Base-by-base conservation (phyloP, 1,140 invertebrate species). In the Latrodectus geometricus region DNA sequence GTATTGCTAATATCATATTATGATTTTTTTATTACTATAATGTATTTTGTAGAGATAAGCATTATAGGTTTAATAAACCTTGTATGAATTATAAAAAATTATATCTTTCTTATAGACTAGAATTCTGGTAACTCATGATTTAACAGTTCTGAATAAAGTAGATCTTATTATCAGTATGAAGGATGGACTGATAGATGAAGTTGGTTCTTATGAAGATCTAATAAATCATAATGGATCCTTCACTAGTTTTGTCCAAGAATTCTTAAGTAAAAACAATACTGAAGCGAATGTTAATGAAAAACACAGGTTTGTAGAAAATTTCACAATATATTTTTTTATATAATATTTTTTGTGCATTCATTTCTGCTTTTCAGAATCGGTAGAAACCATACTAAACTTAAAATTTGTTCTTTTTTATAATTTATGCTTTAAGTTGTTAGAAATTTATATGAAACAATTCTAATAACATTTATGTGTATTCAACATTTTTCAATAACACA, bases 151-250 rank as follows among this genome's bases (percentile, higher is more conserved):
- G 54, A 90, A 91, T n/a, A 88, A 90, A 76, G 90, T 91, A n/a
- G 91, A 92, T 80, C 69, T 78, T 20, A 91, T 92, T 50, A 66
- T 91, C 15, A 90, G 91, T 7, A 86, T 92, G 87, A 88, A 88
- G 20, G 86, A 91, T 76, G 91, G 91, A 14, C 56, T 70, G n/a
- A 90, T 91, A 7, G 87, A 87, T 8, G 91, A 91, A 88, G 48
- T 88, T 17, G 93, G 93, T 12, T 90, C 91, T 11, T 93, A 91
- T 88, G 48, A 90, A 49, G 90, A 93, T 75, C 88, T 92, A 21
- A n/a, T 91, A 66, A 88, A 88, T 15, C 88, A 89, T 9, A 89
- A 89, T 76, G 90, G 68, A 9, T 81, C 79, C 4, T 81, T 81
- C 54, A 21, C 79, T n/a, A 35, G 15, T 21, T 81, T 81, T n/a